phyloP scores from a whole-genome alignment of 1,140 invertebrate species.

The Zophobas morio region DNA sequence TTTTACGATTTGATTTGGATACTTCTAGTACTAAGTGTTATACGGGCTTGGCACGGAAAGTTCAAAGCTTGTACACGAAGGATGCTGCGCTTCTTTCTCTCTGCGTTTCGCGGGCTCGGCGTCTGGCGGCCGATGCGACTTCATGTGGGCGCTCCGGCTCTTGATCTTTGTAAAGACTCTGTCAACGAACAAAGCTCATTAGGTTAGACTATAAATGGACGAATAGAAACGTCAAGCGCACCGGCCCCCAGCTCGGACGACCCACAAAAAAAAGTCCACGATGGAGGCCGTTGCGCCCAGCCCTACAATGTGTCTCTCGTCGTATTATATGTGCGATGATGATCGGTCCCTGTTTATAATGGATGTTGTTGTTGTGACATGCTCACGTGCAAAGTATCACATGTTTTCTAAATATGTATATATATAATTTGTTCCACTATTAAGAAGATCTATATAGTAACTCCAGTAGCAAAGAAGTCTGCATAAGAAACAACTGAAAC shows the following conservation, averaged over 20 bases:
- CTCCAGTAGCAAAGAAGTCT: slow-evolving; percentile 39
- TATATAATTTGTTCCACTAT: slow-evolving; percentile 28
- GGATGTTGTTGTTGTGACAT: slow-evolving; percentile 60
- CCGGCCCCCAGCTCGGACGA: not conserved
- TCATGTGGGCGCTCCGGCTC: slow-evolving; percentile 98
- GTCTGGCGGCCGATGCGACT: slow-evolving; percentile 91
- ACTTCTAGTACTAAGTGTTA: slow-evolving; percentile 62
- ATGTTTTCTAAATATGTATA: slow-evolving; percentile 25
- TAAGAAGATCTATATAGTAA: slow-evolving; percentile 28
- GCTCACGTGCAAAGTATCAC: slow-evolving; percentile 59
- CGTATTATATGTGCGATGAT: slow-evolving; percentile 29
- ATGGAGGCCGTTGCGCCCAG: not conserved
- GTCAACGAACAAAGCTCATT: slow-evolving; percentile 70
- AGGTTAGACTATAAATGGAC: slow-evolving; percentile 53
- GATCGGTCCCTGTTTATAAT: slow-evolving; percentile 36
- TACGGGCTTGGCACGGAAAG: slow-evolving; percentile 66
- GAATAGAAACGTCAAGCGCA: not conserved
- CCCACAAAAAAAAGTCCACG: not conserved
- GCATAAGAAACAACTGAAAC: slow-evolving; percentile 38
- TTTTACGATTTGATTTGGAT: slow-evolving; percentile 51
- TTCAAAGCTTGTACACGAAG: slow-evolving; percentile 58
- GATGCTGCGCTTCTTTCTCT: slow-evolving; percentile 58
- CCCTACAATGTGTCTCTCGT: not conserved
- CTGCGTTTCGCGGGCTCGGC: slow-evolving; percentile 71
- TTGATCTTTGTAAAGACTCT: slow-evolving; percentile 98